phyloP scores from a whole-genome alignment of 2,113 vertebrate species.

The Onychorhynchus coronatus region DNA sequence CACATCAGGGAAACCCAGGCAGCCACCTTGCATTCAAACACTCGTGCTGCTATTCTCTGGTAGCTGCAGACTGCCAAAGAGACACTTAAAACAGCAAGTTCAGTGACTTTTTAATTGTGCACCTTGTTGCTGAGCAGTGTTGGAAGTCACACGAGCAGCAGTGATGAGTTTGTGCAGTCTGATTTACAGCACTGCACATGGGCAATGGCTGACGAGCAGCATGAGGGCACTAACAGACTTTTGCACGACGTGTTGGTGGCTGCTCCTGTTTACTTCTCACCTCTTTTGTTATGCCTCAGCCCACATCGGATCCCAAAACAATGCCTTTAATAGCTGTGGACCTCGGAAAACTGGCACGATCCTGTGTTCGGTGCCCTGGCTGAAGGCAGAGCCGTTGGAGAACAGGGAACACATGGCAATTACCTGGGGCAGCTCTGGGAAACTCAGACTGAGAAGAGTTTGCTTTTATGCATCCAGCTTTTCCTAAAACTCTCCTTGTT shows the following conservation, averaged over 20 bases:
- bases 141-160: background rate
- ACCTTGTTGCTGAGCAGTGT: fast-evolving
- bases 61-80: background rate
- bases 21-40: background rate
- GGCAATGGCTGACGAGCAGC: background rate
- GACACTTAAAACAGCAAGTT: background rate
- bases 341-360: background rate
- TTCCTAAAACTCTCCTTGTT: background rate
- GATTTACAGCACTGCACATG: background rate
- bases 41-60: background rate
- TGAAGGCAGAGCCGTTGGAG: background rate
- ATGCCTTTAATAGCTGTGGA: background rate
- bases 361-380: fast-evolving
- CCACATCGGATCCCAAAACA: background rate
- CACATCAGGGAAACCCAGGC: background rate
- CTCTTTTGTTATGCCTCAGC: background rate
- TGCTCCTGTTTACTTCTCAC: background rate
- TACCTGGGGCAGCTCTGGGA: background rate
- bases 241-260: background rate
- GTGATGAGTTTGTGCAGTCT: background rate
- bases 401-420: background rate
- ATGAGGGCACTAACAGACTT: background rate
- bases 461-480: background rate
- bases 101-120: background rate
- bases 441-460: background rate